A percentile compares a stretch with the other conserved stretches of the same genome.
Evolutionary conservation across 2,888 invertebrate genomes (phyloP).

Genomic region (Agriotes lineatus): DNA sequence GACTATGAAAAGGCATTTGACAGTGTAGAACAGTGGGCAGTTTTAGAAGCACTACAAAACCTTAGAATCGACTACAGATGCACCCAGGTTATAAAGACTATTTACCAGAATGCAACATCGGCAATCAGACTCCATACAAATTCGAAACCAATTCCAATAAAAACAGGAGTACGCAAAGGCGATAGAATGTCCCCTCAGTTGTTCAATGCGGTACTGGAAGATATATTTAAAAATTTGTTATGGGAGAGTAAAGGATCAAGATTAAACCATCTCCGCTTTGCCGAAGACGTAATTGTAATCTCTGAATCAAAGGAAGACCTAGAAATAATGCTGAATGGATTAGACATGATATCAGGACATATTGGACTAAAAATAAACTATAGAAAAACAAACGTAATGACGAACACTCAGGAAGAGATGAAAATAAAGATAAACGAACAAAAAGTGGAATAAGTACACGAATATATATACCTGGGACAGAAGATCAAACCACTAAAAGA

Average conservation of each 20-base stretch:
- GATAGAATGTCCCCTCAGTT: neutral
- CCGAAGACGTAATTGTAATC: neutral
- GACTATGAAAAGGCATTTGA: conserved; percentile 1
- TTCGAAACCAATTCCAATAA: neutral
- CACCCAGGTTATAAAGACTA: neutral
- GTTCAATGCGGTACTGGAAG: neutral
- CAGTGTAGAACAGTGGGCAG: neutral
- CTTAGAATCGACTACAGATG: neutral
- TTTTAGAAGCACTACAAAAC: neutral
- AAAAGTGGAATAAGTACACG: neutral
- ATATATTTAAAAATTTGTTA: neutral
- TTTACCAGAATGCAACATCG: neutral
- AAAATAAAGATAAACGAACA: neutral
- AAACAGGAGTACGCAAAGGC: neutral
- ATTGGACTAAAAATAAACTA: neutral
- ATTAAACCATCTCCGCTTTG: neutral
- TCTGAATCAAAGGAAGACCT: neutral
- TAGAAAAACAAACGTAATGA: neutral
- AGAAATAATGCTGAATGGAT: neutral
- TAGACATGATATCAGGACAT: neutral
- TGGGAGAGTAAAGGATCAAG: neutral
- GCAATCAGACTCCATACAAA: neutral
- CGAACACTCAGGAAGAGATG: neutral
- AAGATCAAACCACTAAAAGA: too few species aligned
- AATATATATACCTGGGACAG: too few species aligned